Evolutionary conservation across 2,888 invertebrate species (phyloP).

Genomic region (Tetramorium bicarinatum): DNA sequence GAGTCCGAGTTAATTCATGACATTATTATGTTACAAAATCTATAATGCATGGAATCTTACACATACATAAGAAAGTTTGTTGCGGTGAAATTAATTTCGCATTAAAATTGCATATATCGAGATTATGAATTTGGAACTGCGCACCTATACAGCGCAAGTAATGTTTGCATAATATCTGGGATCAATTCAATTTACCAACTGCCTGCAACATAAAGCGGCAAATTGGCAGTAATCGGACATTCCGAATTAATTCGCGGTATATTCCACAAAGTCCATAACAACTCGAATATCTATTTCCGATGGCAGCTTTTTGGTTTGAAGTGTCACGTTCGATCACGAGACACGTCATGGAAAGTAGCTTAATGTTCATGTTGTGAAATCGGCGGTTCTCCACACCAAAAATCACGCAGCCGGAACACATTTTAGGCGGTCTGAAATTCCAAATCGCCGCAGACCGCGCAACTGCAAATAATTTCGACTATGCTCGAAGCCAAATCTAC

Average conservation of each 20-base stretch:
- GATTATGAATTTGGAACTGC: background rate
- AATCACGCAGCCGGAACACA: slow-evolving; percentile 15
- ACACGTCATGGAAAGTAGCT: slow-evolving; percentile 40
- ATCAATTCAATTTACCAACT: slow-evolving; percentile 23
- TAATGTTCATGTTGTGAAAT: slow-evolving; percentile 42
- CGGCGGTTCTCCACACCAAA: slow-evolving; percentile 22
- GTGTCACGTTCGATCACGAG: slow-evolving; percentile 16
- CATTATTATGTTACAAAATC: background rate
- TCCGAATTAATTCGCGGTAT: slow-evolving; percentile 44
- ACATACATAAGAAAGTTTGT: background rate
- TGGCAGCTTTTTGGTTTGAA: slow-evolving; percentile 27
- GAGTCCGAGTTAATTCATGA: background rate
- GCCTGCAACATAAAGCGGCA: slow-evolving; percentile 30
- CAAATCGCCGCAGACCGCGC: slow-evolving; percentile 29
- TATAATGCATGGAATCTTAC: background rate
- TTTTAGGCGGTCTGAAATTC: background rate
- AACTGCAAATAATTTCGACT: slow-evolving; percentile 25
- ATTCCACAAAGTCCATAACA: slow-evolving; percentile 41
- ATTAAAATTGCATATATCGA: background rate
- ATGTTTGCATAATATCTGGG: slow-evolving; percentile 4
- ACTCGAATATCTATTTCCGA: slow-evolving; percentile 29
- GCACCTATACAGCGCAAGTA: background rate
- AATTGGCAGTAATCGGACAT: slow-evolving; percentile 46
- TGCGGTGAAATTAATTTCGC: background rate
- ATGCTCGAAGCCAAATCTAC: background rate